phyloP scores from a whole-genome alignment of 23 tunicate genomes.

The Corella eumyota region DNA sequence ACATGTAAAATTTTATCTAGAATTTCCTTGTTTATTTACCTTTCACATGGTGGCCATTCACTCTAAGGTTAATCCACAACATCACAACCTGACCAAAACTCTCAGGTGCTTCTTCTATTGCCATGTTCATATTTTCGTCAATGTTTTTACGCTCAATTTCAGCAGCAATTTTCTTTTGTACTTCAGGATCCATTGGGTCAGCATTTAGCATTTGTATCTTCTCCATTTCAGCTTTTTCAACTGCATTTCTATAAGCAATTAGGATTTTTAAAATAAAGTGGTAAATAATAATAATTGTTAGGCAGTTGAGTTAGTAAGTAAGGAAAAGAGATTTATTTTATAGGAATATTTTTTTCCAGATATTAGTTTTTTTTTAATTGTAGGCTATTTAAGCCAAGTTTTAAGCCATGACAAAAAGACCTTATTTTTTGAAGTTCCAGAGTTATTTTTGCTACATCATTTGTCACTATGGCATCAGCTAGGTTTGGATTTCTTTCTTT shows the following conservation, averaged over 20 bases:
- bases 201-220: slow-evolving; percentile 39
- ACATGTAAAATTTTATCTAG: not conserved
- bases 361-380: too few species aligned
- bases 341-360: not conserved
- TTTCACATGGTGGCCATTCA: slow-evolving; percentile 82
- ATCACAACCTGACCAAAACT: slow-evolving; percentile 65
- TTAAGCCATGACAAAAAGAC: too few species aligned
- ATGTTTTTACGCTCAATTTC: slow-evolving; percentile 77
- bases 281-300: not conserved
- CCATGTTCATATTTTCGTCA: slow-evolving; percentile 92
- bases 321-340: not conserved
- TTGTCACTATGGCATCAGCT: slow-evolving; percentile 51
- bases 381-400: too few species aligned
- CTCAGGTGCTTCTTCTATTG: slow-evolving; percentile 93
- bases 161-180: slow-evolving; percentile 69
- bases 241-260: slow-evolving; percentile 12
- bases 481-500: slow-evolving; percentile 59
- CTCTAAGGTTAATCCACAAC: slow-evolving; percentile 88
- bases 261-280: not conserved
- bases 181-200: slow-evolving; percentile 83
- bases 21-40: slow-evolving; percentile 16
- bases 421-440: slow-evolving; percentile 36
- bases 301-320: not conserved
- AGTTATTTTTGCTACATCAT: slow-evolving; percentile 17
- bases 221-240: slow-evolving; percentile 24